Conservation (phyloP, 2,797 vertebrate species). For the Gadopsis bispinosus region DNA sequence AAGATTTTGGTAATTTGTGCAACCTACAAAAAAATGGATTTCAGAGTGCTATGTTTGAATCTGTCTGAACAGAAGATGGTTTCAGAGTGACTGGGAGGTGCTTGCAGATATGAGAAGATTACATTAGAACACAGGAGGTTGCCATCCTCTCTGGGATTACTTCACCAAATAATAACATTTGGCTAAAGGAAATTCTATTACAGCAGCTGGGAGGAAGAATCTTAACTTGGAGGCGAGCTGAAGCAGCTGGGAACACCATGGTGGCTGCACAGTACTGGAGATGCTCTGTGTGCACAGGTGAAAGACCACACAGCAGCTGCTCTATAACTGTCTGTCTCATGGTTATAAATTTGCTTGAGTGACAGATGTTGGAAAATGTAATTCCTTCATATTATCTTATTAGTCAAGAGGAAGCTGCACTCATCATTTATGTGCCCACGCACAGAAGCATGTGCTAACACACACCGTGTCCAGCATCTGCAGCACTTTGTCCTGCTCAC, state of each 20-base stretch:
- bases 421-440: conserved; percentile 15
- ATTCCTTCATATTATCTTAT: conserved; percentile 41
- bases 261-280: conserved; percentile 45
- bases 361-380: conserved; percentile 26
- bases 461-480: conserved; percentile 98
- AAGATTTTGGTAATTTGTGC: conserved; percentile 50
- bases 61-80: conserved; percentile 57
- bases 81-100: conserved; percentile 66
- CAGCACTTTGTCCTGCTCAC: conserved; percentile 97
- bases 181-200: conserved; percentile 84
- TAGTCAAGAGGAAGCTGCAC: conserved; percentile 25
- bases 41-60: conserved; percentile 52
- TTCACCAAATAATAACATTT: conserved; percentile 85
- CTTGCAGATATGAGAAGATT: conserved; percentile 76
- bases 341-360: conserved; percentile 36
- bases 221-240: conserved; percentile 59
- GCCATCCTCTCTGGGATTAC: conserved; percentile 77
- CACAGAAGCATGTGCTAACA: conserved; percentile 52
- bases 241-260: conserved; percentile 62
- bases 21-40: conserved; percentile 51
- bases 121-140: conserved; percentile 79
- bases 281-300: conserved; percentile 47
- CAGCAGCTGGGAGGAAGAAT: conserved; percentile 71
- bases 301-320: conserved; percentile 46
- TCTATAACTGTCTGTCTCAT: conserved; percentile 18